A percentile compares a stretch with the other conserved stretches of the same genome.
These are phyloP conservation scores for Styela clava DNA, from an alignment of 23 tunicate genomes.

Conservation along the genomic window DNA sequence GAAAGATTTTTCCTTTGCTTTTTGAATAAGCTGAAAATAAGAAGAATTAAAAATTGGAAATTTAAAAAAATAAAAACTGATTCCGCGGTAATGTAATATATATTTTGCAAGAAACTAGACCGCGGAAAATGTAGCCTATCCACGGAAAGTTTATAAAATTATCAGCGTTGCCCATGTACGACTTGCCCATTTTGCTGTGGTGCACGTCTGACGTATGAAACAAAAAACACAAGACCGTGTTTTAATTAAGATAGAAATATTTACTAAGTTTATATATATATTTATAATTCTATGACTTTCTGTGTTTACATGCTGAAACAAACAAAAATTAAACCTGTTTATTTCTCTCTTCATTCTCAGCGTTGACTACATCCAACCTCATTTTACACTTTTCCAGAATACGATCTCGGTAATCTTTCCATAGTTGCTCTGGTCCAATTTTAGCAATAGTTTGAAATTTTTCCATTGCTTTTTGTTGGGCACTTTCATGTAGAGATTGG, in stretches of 20 bases:
- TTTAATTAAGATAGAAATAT: too few species aligned
- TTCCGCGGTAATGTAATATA: neutral
- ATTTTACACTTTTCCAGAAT: conserved; percentile 13
- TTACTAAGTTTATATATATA: too few species aligned
- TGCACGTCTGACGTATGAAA: too few species aligned
- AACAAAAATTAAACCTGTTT: neutral
- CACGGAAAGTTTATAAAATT: too few species aligned
- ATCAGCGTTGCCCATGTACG: too few species aligned
- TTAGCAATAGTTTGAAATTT: conserved; percentile 1
- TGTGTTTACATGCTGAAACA: neutral
- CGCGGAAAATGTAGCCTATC: too few species aligned
- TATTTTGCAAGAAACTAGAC: too few species aligned
- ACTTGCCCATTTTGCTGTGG: too few species aligned
- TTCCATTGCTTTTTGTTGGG: conserved; percentile 11
- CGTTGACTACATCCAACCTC: neutral
- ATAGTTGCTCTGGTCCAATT: conserved; percentile 1
- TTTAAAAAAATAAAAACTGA: neutral
- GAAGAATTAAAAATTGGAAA: neutral
- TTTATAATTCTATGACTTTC: too few species aligned
- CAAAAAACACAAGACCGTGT: too few species aligned
- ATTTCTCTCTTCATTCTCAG: conserved; percentile 18
- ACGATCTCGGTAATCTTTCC: conserved; percentile 9
- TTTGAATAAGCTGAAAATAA: conserved; percentile 5
- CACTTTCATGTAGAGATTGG: conserved; percentile 8
- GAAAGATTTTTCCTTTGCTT: conserved; percentile 12